Evolutionary conservation across 2,888 invertebrate genomes (phyloP), one percentile per base, ranked within the genome.

Genomic region (Stegana nigrithorax): DNA sequence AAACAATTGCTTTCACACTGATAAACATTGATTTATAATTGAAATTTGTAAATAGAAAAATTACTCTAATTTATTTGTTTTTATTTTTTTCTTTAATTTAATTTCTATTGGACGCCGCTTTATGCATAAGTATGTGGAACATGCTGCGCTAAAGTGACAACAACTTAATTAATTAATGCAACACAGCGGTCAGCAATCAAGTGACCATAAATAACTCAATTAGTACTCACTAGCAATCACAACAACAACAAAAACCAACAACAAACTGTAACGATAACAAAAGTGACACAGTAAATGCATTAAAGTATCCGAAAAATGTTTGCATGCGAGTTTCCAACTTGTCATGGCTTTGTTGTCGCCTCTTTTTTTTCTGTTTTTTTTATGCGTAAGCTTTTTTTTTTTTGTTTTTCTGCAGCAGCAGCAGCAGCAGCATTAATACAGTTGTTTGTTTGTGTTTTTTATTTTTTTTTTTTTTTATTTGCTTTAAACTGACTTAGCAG

Each of bases 201-300:
- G 57, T 17, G 26, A 57, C 14, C 57, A 57, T 25, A 42, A 57
- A 57, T 57, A 57, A 57, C 57, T 57, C 57, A 57, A 42, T 56
- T 56, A 56, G 26, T 12, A 21, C 19, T 21, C 19, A 53, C 10
- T 17, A 6, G n/a, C 47, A 47, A 32, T 21, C 32, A 8, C 36
- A 57, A 21, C 39, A 56, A 7, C 17, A 51, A 51, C 8, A 26
- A 26, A 26, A 14, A 26, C 3, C 14, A 51, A 56, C 19, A 53
- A 29, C 19, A 19, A 47, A 23, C n/a, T 21, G 36, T 10, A 12
- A 36, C 6, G 12, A 23, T 25, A 42, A 26, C 39, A 14, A 25
- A 57, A 57, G 57, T 57, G 42, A 57, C 57, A 57, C 57, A 42
- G 42, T 26, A 39, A 57, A 57, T 57, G 45, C 39, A 39, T 39